Evolutionary conservation across 2,888 invertebrate genomes (phyloP), one percentile per base, ranked within the genome.

Genomic region (Dasypolia templi): DNA sequence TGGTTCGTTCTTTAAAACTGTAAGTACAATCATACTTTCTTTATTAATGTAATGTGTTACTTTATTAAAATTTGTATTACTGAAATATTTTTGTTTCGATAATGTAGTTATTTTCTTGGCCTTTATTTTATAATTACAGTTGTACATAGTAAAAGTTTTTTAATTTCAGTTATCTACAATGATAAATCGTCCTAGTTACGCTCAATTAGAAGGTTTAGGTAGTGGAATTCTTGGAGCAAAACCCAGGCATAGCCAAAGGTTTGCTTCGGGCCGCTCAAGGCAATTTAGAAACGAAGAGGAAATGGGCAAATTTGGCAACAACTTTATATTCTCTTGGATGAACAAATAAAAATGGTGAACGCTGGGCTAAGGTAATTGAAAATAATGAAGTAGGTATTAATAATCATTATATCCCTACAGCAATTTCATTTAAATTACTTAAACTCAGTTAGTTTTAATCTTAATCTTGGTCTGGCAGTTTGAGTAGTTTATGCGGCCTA

Each of bases 361-460:
- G 44, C 44, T 67, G 66, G 66, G 66, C 44, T 32, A 67, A 56
- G 56, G 66, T 67, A 17, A 66, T 55, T n/a, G n/a, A n/a, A 49
- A 49, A 49, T 49, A 49, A 49, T 49, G 49, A n/a, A n/a, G 49
- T 49, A 11, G n/a, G 3, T 22, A 6, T 11, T n/a, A 22, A 22
- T 0, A 22, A n/a, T n/a, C 22, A 49, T 49, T 11, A n/a, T 22
- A 46, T n/a, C 17, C 44, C 19, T 19, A 11, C 11, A 49, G 3
- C 49, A 49, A 49, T n/a, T 49, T n/a, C n/a, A 49, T 49, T 49
- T 3, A 49, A 2, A 49, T 49, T 3, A 22, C n/a, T n/a, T n/a
- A n/a, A n/a, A n/a, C n/a, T n/a, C n/a, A n/a, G n/a, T n/a, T n/a
- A n/a, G n/a, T n/a, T n/a, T n/a, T n/a, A n/a, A n/a, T n/a, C n/a